Evolutionary conservation across 1,140 invertebrate genomes (phyloP), one percentile per base, ranked within the genome.

Genomic region (Pseudomyrmex dendroicus): DNA sequence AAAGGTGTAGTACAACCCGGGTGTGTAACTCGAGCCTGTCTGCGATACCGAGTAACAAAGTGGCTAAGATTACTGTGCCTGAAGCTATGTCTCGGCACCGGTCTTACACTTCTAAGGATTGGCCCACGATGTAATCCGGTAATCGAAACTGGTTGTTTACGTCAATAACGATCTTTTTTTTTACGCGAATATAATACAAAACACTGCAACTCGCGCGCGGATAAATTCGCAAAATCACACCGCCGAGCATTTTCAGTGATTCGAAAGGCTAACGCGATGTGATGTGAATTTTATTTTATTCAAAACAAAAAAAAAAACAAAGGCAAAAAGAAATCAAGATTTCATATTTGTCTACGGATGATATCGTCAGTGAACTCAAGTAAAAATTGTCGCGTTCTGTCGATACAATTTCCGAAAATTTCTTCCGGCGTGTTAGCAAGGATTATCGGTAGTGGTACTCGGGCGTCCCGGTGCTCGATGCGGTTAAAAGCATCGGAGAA

Each of bases 21-120:
- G 35, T 35, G 35, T 80, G 76, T 80, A 80, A 80, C 56, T 48
- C 66, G 35, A 80, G 59, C 35, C 76, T 72, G 67, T 70, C 35
- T 56, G 44, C 54, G 76, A 80, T 70, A 80, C 74, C 50, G 63
- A 66, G 74, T 56, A 67, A 44, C 76, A 72, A 80, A 80, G 76
- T 80, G 44, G 54, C 76, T 80, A 80, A 80, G 76, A 80, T 80
- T 80, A 80, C 54, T 50, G 12, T 17, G 54, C 66, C 54, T 66
- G 64, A 48, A 78, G 76, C 54, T 80, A 80, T 54, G 22, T 61
- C 76, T 72, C n/a, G 76, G 44, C 66, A 59, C 54, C 44, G 8
- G 66, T 80, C 44, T 72, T 80, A 50, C 44, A 48, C 54, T 80
- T 72, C 54, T 72, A 72, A 48, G 22, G 20, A 80, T 72, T 61